phyloP scores from a whole-genome alignment of 2,888 invertebrate genomes.

The Drosophila nr. perissopoda region DNA sequence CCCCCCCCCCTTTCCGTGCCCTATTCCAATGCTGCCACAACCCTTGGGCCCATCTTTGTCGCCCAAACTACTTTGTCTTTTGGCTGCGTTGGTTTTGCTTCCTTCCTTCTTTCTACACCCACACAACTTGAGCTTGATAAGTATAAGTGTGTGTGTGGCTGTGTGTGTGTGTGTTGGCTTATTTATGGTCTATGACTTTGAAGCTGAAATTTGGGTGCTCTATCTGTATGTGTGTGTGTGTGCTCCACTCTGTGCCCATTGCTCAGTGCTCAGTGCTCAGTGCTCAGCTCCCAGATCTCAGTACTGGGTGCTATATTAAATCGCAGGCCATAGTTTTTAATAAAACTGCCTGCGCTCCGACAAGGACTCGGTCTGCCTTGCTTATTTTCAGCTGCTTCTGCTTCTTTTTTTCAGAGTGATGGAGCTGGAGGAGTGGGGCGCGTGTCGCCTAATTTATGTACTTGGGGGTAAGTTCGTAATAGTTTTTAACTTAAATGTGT shows the following conservation, averaged over 20 bases:
- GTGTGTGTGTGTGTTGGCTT: constrained; percentile 50
- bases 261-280: constrained; percentile 19
- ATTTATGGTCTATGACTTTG: constrained; percentile 66
- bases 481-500: constrained; percentile 77
- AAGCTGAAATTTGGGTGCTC: constrained; percentile 39
- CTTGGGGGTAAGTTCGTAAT: constrained; percentile 74
- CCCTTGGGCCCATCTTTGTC: constrained; percentile 35
- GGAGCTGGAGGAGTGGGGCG: background rate
- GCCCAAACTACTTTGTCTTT: constrained; percentile 62
- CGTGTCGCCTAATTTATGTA: constrained; percentile 71
- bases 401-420: background rate
- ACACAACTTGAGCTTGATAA: constrained; percentile 37
- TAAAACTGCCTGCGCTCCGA: constrained; percentile 66
- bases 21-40: background rate
- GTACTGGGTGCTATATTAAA: constrained; percentile 67
- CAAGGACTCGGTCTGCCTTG: constrained; percentile 17
- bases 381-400: constrained; percentile 5
- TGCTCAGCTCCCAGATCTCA: constrained; percentile 5
- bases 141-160: constrained; percentile 26
- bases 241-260: background rate
- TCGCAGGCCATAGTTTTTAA: constrained; percentile 77
- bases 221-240: constrained; percentile 7
- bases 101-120: constrained; percentile 4
- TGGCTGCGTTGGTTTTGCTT: constrained; percentile 25
- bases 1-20: background rate